Conservation (phyloP, 2,797 vertebrate genomes). For the Oreochromis grahami region DNA sequence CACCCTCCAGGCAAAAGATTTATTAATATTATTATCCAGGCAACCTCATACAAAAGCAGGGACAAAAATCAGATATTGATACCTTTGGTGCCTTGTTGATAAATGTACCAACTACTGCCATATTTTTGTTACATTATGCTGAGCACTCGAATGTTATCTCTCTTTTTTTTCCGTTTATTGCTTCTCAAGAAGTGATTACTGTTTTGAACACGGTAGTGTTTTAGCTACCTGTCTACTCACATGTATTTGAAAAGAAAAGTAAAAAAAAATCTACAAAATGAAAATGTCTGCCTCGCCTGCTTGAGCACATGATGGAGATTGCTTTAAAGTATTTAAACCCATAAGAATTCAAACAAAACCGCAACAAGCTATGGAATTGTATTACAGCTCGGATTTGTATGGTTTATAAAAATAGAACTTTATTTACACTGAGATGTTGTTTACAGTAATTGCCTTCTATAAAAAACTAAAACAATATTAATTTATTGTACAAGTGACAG, state of each 20-base stretch:
- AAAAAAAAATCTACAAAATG: slow-evolving; percentile 55
- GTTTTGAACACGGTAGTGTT: slow-evolving; percentile 88
- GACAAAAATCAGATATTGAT: slow-evolving; percentile 65
- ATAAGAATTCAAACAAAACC: not conserved
- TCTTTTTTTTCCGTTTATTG: slow-evolving; percentile 77
- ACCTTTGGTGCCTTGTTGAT: slow-evolving; percentile 88
- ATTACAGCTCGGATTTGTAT: not conserved
- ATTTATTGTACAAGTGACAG: not conserved
- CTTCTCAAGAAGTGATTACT: slow-evolving; percentile 88
- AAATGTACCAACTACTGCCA: slow-evolving; percentile 86
- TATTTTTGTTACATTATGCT: slow-evolving; percentile 88
- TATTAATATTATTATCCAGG: slow-evolving; percentile 71
- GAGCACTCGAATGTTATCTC: slow-evolving; percentile 82
- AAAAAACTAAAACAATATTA: not conserved
- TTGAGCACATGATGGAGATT: not conserved
- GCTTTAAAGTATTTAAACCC: slow-evolving; percentile 13
- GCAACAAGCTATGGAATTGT: not conserved
- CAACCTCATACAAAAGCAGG: slow-evolving; percentile 75
- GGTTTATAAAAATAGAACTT: slow-evolving; percentile 44
- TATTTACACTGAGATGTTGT: slow-evolving; percentile 1
- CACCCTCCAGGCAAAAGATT: slow-evolving; percentile 68
- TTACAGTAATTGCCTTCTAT: not conserved
- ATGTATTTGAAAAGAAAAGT: slow-evolving; percentile 75
- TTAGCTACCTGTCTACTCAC: slow-evolving; percentile 88
- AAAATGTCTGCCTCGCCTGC: not conserved